These are phyloP conservation scores for Tinea pellionella DNA, from an alignment of 2,888 invertebrate genomes.

Conservation along the genomic window DNA sequence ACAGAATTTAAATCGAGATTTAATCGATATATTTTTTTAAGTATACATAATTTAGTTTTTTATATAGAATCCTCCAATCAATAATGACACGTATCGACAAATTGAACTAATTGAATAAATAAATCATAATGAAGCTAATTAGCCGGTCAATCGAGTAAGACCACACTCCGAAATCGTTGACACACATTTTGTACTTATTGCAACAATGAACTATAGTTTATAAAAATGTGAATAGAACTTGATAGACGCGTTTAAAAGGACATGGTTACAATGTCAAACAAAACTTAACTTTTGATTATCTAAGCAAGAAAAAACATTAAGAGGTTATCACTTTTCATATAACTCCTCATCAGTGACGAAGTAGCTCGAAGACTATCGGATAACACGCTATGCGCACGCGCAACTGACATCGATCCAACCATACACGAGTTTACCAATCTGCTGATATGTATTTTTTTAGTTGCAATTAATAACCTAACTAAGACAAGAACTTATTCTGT, in stretches of 20 bases:
- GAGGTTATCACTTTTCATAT: background rate
- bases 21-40: too few relatives aligned
- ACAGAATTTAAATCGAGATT: too few relatives aligned
- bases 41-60: too few relatives aligned
- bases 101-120: background rate
- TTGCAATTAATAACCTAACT: background rate
- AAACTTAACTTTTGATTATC: background rate
- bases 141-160: background rate
- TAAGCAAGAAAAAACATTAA: background rate
- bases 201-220: background rate
- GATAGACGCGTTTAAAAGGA: too few relatives aligned
- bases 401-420: constrained; percentile 26
- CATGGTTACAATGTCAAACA: too few relatives aligned
- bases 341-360: background rate
- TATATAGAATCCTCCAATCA: background rate
- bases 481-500: too few relatives aligned
- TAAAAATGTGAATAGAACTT: background rate
- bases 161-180: background rate
- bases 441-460: background rate
- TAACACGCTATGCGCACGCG: constrained; percentile 41
- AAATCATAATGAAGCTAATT: background rate
- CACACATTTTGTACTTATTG: background rate
- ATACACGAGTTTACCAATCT: background rate
- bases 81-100: background rate
- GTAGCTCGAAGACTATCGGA: constrained; percentile 27